Conservation (phyloP, 2,797 vertebrate species). For the Simalia tracyae region DNA sequence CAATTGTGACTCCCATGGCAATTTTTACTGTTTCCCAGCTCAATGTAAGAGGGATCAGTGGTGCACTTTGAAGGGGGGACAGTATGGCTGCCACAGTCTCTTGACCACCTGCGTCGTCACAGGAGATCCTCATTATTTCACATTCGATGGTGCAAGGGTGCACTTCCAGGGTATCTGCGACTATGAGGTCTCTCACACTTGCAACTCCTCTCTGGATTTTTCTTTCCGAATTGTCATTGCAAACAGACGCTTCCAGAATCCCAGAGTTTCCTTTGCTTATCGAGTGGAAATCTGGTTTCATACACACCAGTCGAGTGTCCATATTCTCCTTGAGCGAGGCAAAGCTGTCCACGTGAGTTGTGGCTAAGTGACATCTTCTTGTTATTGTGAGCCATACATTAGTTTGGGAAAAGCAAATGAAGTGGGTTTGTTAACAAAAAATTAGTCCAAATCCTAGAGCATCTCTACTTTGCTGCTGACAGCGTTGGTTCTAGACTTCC, state of each 20-base stretch:
- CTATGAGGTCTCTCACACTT: conserved; percentile 71
- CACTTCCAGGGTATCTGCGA: conserved; percentile 79
- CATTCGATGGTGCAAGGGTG: conserved; percentile 74
- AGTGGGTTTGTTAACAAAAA: neutral
- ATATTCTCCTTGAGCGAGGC: conserved; percentile 64
- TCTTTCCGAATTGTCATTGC: conserved; percentile 66
- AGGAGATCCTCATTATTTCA: conserved; percentile 78
- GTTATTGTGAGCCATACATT: neutral
- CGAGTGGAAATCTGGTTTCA: conserved; percentile 68
- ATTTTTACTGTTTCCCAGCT: conserved; percentile 56
- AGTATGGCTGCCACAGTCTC: conserved; percentile 59
- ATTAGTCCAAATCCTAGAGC: neutral
- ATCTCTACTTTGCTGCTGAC: neutral
- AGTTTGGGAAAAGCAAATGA: neutral
- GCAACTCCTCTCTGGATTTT: conserved; percentile 26
- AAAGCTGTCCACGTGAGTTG: conserved; percentile 60
- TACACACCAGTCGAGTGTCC: neutral
- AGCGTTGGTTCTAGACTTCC: neutral
- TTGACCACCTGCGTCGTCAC: conserved; percentile 70
- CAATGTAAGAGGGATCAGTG: conserved; percentile 57
- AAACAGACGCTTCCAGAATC: conserved; percentile 69
- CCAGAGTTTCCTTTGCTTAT: conserved; percentile 70
- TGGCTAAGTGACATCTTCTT: neutral
- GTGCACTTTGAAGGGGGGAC: conserved; percentile 65
- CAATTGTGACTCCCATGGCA: conserved; percentile 55